Percentiles rank a stretch among this genome's conserved stretches.
Conservation (phyloP, 1,140 invertebrate genomes). For the Drosophila sucinea region DNA sequence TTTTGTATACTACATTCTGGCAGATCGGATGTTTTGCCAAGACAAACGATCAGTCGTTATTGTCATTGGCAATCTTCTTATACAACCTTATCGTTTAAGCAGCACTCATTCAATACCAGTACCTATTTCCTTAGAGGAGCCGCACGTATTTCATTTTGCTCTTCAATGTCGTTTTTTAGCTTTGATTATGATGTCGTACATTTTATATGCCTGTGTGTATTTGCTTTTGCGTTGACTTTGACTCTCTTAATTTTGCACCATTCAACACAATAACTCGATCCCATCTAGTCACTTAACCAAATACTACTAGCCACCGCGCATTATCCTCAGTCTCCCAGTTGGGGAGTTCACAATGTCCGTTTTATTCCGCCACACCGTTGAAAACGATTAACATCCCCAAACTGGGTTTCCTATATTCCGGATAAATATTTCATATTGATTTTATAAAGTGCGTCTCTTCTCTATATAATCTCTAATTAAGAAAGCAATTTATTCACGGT, state of each 20-base stretch:
- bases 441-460: neutral
- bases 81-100: slow-evolving; percentile 9
- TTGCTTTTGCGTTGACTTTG: slow-evolving; percentile 16
- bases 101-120: slow-evolving; percentile 3
- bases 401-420: neutral
- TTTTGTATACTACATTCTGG: neutral
- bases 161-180: slow-evolving; percentile 24
- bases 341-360: neutral
- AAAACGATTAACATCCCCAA: neutral
- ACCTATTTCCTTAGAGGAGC: slow-evolving; percentile 16
- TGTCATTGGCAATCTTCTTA: slow-evolving; percentile 4
- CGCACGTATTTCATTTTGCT: slow-evolving; percentile 24
- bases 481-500: neutral
- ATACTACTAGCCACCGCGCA: neutral
- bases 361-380: neutral
- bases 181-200: slow-evolving; percentile 23
- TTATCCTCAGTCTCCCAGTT: neutral
- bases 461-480: neutral
- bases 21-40: neutral
- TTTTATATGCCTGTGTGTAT: slow-evolving; percentile 27
- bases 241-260: slow-evolving; percentile 16
- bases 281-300: slow-evolving; percentile 4
- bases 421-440: neutral
- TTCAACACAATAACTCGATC: slow-evolving; percentile 11
- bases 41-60: slow-evolving; percentile 2